Percentiles rank a stretch among this genome's conserved stretches.
Evolutionary conservation across 1,140 invertebrate genomes (phyloP).

Genomic region (Bursaphelenchus mucronatus): DNA sequence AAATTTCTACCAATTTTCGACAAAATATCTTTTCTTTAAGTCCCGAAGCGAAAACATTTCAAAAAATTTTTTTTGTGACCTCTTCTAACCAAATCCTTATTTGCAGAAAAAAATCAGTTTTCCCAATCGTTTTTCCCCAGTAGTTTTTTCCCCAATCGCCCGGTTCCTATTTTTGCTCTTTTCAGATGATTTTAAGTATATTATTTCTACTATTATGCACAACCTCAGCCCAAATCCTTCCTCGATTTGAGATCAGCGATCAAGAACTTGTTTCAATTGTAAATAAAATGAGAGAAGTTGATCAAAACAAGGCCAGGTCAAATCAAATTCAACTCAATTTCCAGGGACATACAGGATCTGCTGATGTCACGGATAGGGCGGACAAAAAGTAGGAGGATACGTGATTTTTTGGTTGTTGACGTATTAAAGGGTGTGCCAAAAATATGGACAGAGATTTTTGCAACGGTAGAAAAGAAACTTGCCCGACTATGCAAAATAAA

Average conservation of each 20-base stretch:
- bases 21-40: too few species aligned
- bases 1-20: too few species aligned
- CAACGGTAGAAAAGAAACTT: not conserved
- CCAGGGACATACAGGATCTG: conserved; percentile 30
- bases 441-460: conserved; percentile 2
- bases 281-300: conserved; percentile 17
- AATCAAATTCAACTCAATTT: conserved; percentile 29
- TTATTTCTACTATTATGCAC: conserved; percentile 6
- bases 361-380: conserved; percentile 20
- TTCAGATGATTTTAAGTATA: not conserved
- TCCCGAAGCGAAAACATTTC: too few species aligned
- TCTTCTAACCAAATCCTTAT: not conserved
- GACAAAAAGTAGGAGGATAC: conserved; percentile 11
- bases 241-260: conserved; percentile 23
- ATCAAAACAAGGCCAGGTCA: conserved; percentile 28
- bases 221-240: conserved; percentile 13
- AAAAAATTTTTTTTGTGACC: not conserved
- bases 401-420: not conserved
- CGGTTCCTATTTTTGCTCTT: not conserved
- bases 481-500: not conserved
- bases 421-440: not conserved
- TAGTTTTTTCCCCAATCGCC: not conserved
- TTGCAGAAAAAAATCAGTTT: not conserved
- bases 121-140: not conserved
- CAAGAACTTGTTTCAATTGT: conserved; percentile 30